Evolutionary conservation across 2,888 invertebrate species (phyloP).

Genomic region (Ptilodon capucinus): DNA sequence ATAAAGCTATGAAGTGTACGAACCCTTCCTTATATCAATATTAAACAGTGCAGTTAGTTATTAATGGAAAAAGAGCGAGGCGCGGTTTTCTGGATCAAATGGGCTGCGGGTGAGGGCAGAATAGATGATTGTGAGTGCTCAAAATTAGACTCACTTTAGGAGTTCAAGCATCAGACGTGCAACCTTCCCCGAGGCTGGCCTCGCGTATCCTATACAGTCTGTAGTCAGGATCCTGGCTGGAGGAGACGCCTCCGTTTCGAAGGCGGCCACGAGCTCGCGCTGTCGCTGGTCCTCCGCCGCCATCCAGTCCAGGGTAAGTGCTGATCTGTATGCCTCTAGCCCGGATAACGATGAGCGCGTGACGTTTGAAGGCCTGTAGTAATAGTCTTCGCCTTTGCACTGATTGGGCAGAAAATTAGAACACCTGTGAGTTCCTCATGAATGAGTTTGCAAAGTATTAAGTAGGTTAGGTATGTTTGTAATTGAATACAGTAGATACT

Average conservation of each 20-base stretch:
- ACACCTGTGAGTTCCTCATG: neutral
- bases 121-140: no score
- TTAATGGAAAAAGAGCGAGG: no score
- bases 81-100: no score
- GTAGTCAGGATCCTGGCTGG: slow-evolving; percentile 43
- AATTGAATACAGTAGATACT: no score
- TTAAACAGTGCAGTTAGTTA: no score
- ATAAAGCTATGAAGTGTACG: no score
- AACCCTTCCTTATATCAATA: no score
- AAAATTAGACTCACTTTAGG: slow-evolving; percentile 55
- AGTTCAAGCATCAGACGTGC: slow-evolving; percentile 65
- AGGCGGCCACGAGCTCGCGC: slow-evolving; percentile 57
- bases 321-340: slow-evolving; percentile 61
- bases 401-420: slow-evolving; percentile 15
- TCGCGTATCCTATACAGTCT: slow-evolving; percentile 57
- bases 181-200: slow-evolving; percentile 62
- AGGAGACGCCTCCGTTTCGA: slow-evolving; percentile 50
- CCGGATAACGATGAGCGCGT: slow-evolving; percentile 50
- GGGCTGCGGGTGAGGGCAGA: no score
- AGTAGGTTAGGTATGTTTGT: no score
- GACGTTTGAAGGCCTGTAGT: slow-evolving; percentile 46
- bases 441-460: no score
- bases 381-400: slow-evolving; percentile 47
- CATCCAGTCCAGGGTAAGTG: slow-evolving; percentile 66
- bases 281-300: slow-evolving; percentile 63